Base-by-base conservation (phyloP, 2,888 invertebrate genomes). In the Microdon myrmicae region DNA sequence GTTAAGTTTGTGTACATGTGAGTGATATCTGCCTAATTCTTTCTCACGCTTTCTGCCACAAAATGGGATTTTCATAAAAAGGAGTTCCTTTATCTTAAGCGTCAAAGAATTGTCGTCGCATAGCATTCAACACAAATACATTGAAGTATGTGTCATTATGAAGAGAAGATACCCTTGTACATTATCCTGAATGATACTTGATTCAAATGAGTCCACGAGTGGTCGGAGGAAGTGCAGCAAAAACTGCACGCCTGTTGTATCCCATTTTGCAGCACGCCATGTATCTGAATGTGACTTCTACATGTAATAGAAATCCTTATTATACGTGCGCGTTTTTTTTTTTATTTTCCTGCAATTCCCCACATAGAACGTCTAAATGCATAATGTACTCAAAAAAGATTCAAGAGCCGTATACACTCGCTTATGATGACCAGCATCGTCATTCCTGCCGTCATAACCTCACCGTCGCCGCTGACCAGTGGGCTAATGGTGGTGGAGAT, bases 161-260 rank as follows among this genome's bases (percentile, higher is more conserved):
- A 34, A 39, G 44, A 43, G 43, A 37, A 58, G 51, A 58, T 51
- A 58, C 58, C 45, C 45, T 51, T 37, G 41, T 45, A 64, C 51
- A 58, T 64, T 64, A 64, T 51, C 58, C 64, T 64, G 58, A 64
- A 64, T 58, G 64, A 53, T 58, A 51, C 64, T 64, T 49, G 51
- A 64, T 51, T 58, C 26, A 64, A 64, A 56, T 58, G 45, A 64
- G 56, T 56, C 38, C 32, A 47, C 47, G 23, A 34, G 39, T 39
- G 39, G 26, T 28, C n/a, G n/a, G n/a, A n/a, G n/a, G n/a, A n/a
- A n/a, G n/a, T n/a, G n/a, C n/a, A n/a, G n/a, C n/a, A n/a, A n/a
- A n/a, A n/a, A n/a, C n/a, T n/a, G n/a, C 43, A 31, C 31, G 45
- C 44, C 45, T 34, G 39, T 51, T 51, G 47, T 64, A 64, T 45